Conservation (phyloP, 2,797 vertebrate species). For the Loriculus beryllinus region DNA sequence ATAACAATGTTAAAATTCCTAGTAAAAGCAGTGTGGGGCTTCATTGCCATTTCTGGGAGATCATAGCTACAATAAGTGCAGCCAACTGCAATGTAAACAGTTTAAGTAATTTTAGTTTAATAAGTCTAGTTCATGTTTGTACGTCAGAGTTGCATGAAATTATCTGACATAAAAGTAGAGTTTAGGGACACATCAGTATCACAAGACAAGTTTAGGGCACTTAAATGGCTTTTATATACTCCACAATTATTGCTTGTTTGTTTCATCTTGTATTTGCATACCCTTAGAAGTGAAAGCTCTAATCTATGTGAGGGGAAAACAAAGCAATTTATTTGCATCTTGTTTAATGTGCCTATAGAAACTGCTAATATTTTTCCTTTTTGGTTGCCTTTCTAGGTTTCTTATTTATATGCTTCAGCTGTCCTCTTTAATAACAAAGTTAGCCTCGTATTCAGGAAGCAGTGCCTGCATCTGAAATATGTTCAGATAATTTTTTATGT, state of each 20-base stretch:
- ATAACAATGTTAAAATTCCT: background rate
- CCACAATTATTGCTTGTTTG: background rate
- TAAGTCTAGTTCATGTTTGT: background rate
- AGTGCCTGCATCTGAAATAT: background rate
- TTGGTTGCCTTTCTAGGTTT: background rate
- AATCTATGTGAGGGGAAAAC: background rate
- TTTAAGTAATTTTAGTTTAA: slow-evolving; percentile 2
- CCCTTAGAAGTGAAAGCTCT: background rate
- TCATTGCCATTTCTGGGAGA: background rate
- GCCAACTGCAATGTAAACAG: background rate
- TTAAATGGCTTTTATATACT: background rate
- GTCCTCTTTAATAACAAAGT: background rate
- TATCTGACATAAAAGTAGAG: background rate
- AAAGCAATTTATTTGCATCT: background rate
- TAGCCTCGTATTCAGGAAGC: background rate
- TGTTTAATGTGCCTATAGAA: background rate
- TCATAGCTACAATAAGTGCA: background rate
- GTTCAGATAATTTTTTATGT: background rate
- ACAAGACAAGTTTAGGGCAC: background rate
- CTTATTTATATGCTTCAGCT: background rate
- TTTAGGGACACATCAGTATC: background rate
- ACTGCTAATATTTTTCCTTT: background rate
- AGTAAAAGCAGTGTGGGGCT: background rate
- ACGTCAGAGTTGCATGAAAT: background rate
- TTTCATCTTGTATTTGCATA: background rate